Evolutionary conservation across 2,888 invertebrate species (phyloP).

Genomic region (Mesodorylaimus sp.): DNA sequence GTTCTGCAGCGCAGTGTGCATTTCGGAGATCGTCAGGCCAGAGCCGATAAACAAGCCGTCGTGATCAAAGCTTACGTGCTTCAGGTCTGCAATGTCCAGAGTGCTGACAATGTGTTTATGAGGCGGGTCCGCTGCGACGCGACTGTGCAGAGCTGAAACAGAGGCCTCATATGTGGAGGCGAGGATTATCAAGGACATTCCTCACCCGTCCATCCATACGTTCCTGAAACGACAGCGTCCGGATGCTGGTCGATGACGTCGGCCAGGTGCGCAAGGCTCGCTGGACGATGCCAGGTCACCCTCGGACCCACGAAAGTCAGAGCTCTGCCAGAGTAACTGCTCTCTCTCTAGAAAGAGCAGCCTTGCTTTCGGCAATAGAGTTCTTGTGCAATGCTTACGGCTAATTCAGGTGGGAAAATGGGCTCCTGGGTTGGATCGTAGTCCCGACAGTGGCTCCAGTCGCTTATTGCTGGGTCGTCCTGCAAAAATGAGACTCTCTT

Average conservation of each 20-base stretch:
- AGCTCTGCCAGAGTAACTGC: neutral
- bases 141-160: neutral
- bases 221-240: neutral
- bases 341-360: too few relatives aligned
- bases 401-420: conserved; percentile 67
- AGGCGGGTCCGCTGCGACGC: neutral
- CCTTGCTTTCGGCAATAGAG: too few relatives aligned
- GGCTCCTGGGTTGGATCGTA: conserved; percentile 63
- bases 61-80: neutral
- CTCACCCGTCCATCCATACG: neutral
- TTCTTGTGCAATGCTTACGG: too few relatives aligned
- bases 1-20: neutral
- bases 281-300: neutral
- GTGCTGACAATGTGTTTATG: neutral
- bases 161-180: neutral
- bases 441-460: neutral
- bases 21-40: neutral
- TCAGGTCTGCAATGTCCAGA: neutral
- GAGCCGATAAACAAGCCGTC: neutral
- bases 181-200: neutral
- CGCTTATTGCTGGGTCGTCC: neutral
- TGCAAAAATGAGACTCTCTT: too few relatives aligned
- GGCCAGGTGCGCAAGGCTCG: neutral
- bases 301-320: neutral
- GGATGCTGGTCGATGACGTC: neutral